Conservation (phyloP, 2,113 vertebrate genomes). For the Chloropsis cyanopogon region DNA sequence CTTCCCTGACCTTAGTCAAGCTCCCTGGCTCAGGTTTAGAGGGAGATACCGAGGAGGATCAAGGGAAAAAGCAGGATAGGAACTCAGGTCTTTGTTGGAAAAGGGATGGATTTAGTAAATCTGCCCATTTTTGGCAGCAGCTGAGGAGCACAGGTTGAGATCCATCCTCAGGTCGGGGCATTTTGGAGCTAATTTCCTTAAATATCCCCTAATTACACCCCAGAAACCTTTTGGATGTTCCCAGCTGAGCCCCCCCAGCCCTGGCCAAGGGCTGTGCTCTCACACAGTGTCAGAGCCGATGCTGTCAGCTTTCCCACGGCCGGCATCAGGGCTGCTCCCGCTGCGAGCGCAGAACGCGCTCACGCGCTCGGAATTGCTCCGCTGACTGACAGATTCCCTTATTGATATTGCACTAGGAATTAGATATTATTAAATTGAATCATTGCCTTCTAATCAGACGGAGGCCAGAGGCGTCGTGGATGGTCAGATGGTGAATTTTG, state of each 20-base stretch:
- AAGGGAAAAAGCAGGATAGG: background rate
- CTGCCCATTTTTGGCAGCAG: background rate
- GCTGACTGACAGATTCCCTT: background rate
- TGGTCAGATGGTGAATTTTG: background rate
- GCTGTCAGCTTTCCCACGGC: background rate
- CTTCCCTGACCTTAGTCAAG: background rate
- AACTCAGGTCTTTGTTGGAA: background rate
- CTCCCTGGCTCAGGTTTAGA: background rate
- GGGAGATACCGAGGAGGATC: background rate
- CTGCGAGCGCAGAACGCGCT: background rate
- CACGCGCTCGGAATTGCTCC: background rate
- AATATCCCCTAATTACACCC: background rate
- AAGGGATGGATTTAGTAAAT: background rate
- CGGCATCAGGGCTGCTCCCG: background rate
- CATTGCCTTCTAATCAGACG: background rate
- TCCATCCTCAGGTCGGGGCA: background rate
- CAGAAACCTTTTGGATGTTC: rapidly evolving
- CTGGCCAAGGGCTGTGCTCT: background rate
- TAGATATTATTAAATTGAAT: background rate
- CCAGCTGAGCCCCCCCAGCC: background rate
- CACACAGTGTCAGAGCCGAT: background rate
- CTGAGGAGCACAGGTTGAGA: background rate
- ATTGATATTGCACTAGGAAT: background rate
- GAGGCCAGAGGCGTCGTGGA: background rate
- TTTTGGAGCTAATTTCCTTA: background rate